Evolutionary conservation across 2,888 invertebrate species (phyloP).

Genomic region (Lepidocyrtinus sp.): DNA sequence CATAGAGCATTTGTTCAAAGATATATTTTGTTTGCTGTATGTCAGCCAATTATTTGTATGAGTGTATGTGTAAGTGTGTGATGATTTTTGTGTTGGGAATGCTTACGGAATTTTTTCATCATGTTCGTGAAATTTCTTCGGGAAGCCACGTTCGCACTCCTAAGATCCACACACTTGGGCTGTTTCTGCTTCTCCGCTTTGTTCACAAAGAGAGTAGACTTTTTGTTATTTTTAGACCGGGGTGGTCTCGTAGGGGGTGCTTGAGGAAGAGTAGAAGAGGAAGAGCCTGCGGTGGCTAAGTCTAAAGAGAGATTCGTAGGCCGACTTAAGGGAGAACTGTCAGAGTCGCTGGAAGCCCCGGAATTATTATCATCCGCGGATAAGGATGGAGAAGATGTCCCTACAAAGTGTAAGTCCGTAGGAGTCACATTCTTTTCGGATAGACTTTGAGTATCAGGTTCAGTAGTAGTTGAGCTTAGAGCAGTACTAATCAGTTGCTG

Average conservation of each 20-base stretch:
- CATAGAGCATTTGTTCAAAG: too few relatives aligned
- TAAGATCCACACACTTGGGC: conserved; percentile 73
- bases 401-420: neutral
- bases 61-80: too few relatives aligned
- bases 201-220: conserved; percentile 37
- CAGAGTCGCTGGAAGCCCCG: conserved; percentile 41
- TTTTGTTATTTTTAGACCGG: conserved; percentile 49
- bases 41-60: too few relatives aligned
- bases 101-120: conserved; percentile 70
- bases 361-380: conserved; percentile 29
- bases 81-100: neutral
- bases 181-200: conserved; percentile 39
- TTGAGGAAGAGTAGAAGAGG: too few relatives aligned
- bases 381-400: conserved; percentile 39
- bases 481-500: too few relatives aligned
- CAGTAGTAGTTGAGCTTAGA: conserved; percentile 15
- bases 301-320: conserved; percentile 56
- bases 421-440: conserved; percentile 16
- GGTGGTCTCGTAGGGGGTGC: conserved; percentile 56
- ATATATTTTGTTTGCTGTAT: neutral
- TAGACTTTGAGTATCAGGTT: conserved; percentile 33
- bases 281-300: conserved; percentile 19
- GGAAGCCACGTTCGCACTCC: conserved; percentile 70
- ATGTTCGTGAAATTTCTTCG: conserved; percentile 61
- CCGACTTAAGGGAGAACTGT: conserved; percentile 51